Conservation (phyloP, 2,113 vertebrate species). For the Nyctereutes procyonoides region DNA sequence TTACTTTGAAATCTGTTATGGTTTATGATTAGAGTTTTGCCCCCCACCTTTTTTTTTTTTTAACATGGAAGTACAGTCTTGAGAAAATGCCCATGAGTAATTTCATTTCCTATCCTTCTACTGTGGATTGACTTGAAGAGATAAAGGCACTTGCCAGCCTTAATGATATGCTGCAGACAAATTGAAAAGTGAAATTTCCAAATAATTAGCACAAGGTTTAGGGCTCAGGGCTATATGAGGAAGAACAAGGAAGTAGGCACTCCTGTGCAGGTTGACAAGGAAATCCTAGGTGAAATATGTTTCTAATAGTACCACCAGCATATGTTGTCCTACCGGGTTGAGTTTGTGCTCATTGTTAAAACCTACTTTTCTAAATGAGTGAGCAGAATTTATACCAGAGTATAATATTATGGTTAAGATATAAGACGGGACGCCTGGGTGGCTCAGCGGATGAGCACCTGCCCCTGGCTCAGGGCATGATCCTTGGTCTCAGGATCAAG, state of each 20-base stretch:
- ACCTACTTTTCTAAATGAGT: background rate
- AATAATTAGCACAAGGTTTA: background rate
- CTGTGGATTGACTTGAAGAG: background rate
- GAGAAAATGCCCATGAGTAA: background rate
- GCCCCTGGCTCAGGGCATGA: no score
- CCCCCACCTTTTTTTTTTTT: background rate
- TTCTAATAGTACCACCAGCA: background rate
- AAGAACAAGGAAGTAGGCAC: background rate
- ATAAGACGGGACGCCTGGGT: no score
- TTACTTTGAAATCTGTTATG: conserved; percentile 31
- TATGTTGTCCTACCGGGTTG: no score
- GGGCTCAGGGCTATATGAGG: background rate
- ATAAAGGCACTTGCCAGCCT: background rate
- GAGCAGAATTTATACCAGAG: background rate
- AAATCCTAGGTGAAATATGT: background rate
- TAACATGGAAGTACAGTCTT: background rate
- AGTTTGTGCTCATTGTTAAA: background rate
- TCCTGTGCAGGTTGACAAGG: background rate
- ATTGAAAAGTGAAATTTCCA: background rate
- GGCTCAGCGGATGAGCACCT: no score
- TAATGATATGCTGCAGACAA: background rate
- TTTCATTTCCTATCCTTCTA: background rate
- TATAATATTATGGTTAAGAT: no score
- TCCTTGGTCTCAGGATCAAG: no score
- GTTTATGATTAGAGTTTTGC: background rate